Percentiles rank a stretch among this genome's conserved stretches.
These are phyloP conservation scores for Agriopis aurantiaria DNA, from an alignment of 2,888 invertebrate genomes.

Conservation along the genomic window DNA sequence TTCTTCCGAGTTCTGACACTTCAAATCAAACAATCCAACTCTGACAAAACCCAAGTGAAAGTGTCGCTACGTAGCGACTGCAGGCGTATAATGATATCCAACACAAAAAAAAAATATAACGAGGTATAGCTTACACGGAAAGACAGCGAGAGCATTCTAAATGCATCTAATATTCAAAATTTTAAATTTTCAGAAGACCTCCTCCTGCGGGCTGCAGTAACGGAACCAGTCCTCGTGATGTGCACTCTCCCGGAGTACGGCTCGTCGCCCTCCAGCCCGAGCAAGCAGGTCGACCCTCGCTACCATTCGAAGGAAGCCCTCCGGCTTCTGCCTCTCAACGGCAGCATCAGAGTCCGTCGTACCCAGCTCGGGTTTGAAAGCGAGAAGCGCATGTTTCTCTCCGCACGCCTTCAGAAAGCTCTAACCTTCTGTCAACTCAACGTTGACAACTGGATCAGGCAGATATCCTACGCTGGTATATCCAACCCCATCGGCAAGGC, in stretches of 20 bases:
- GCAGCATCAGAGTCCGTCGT: constrained; percentile 76
- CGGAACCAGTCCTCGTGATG: constrained; percentile 89
- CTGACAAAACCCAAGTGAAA: no score
- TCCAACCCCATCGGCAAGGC: constrained; percentile 72
- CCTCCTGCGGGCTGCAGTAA: constrained; percentile 87
- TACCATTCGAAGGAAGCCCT: constrained; percentile 85
- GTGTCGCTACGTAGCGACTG: no score
- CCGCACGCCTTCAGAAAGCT: constrained; percentile 88
- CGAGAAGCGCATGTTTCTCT: constrained; percentile 88
- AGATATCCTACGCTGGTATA: constrained; percentile 80
- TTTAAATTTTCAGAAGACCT: constrained; percentile 79
- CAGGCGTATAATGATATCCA: no score
- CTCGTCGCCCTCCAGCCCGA: constrained; percentile 77
- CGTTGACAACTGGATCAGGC: constrained; percentile 88
- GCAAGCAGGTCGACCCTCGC: constrained; percentile 83
- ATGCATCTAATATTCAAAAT: background rate
- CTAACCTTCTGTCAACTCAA: constrained; percentile 88
- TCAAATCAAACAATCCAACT: no score
- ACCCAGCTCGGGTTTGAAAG: constrained; percentile 88
- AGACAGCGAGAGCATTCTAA: no score
- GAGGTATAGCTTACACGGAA: no score
- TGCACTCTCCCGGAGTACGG: constrained; percentile 87
- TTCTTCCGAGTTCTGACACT: no score
- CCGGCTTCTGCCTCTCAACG: constrained; percentile 79
- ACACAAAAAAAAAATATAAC: no score